Base-by-base conservation (phyloP, 2,113 vertebrate genomes). In the Capreolus pygargus region DNA sequence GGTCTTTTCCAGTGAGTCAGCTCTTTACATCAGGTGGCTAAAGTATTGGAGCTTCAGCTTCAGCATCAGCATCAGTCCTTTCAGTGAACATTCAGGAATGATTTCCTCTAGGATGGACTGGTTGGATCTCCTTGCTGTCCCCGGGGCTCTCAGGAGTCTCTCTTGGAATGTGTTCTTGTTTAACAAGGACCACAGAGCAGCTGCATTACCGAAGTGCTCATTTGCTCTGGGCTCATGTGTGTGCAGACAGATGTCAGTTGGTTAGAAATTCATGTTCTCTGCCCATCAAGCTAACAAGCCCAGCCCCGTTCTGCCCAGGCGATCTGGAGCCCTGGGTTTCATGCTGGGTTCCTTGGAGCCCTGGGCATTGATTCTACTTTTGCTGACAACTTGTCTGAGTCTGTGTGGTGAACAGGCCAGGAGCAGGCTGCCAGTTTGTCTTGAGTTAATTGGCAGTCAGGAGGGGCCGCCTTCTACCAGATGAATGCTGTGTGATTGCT, bases 271-370 rank as follows among this genome's bases (percentile, higher is more conserved):
- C 7, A 4, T 5, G 17, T 4, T 61, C 57, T 91, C 16, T 2
- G 64, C 39, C 25, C 13, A 0, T 57, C 30, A 0, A 12, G 89
- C 58, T 33, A 6, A 36, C 0, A 1, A 50, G 47, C 60, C 19
- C 2, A 0, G 5, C 74, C 21, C 21, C 0, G 0, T 30, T 33
- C 67, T 12, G 0, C 25, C 6, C 60, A 5, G 61, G 3, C 0
- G 1, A 6, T 33, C 27, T 12, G 39, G 28, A 17, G 70, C 23
- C 0, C 9, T 7, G 47, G 45, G 12, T 61, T 39, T 5, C 33
- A 0, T 9, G 3, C 28, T 0, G 2, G 74, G n/a, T 0, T 23
- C 47, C 39, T 16, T 0, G 17, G 91, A 4, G 27, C 14, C 58
- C 82, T 19, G 33, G 58, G 27, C 17, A 1, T 54, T 3, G 1